A percentile compares a stretch with the other conserved stretches of the same genome.
These are phyloP conservation scores for Drosophila leonis DNA, from an alignment of 2,888 invertebrate species.

Conservation along the genomic window DNA sequence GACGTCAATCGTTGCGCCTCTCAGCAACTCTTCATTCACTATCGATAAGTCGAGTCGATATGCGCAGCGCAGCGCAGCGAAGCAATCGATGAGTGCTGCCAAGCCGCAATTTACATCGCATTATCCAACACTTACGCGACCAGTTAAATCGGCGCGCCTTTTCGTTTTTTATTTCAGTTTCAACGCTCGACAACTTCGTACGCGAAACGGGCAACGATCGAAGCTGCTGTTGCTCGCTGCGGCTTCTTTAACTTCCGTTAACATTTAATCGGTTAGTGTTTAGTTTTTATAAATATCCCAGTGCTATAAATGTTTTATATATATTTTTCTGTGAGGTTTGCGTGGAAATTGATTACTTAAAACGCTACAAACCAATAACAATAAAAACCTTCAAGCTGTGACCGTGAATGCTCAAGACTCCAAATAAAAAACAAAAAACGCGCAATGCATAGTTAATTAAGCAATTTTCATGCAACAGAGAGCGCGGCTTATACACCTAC, in stretches of 20 bases:
- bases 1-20: constrained; percentile 8
- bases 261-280: constrained; percentile 60
- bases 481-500: constrained; percentile 29
- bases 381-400: constrained; percentile 64
- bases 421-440: constrained; percentile 32
- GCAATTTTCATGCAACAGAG: constrained; percentile 68
- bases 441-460: constrained; percentile 66
- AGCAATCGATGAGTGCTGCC: constrained; percentile 23
- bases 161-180: constrained; percentile 41
- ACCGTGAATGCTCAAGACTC: constrained; percentile 65
- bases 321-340: neutral
- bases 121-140: constrained; percentile 30
- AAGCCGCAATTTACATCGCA: neutral
- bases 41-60: constrained; percentile 36
- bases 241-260: constrained; percentile 28
- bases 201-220: constrained; percentile 34
- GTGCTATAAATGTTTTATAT: neutral
- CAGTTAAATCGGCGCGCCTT: constrained; percentile 49
- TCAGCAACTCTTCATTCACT: neutral
- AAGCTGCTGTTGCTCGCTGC: constrained; percentile 10
- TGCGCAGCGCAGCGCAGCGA: neutral
- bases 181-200: constrained; percentile 43
- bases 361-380: constrained; percentile 22
- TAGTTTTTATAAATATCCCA: constrained; percentile 3
- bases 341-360: neutral